Base-by-base conservation (phyloP, 2,888 invertebrate species). In the Meghimatium bilineatum region DNA sequence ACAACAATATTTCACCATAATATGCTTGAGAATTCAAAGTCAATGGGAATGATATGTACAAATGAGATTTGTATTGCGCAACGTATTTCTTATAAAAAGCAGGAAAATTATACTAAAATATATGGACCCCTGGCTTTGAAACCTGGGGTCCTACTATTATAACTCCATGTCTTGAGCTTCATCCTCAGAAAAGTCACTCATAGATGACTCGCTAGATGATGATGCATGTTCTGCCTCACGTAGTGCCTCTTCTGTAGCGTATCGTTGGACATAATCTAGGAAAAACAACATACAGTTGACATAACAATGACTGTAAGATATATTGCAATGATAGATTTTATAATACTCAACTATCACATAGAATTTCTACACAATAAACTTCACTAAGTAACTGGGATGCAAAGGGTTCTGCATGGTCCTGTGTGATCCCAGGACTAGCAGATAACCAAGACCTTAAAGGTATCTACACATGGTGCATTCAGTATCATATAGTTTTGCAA, bases 91-190 rank as follows among this genome's bases (percentile, higher is more conserved):
- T 34, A 36, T 2, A 80, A 82, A 69, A 38, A 12, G 49, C 77
- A 82, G 67, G 77, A 75, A 23, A 38, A 72, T 23, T 74, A 81
- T 56, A 36, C 82, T 77, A 69, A 82, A 29, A 60, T 69, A n/a
- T 56, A 23, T 6, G 26, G 71, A 63, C 71, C 79, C 83, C 78
- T 67, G 52, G 77, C 66, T 38, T n/a, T 71, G 79, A 34, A 76
- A 67, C 71, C 79, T 71, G 32, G 32, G 63, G 60, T 83, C 83
- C 79, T 69, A 71, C 63, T 87, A 97, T 98, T 98, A 99, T 97
- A 99, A 97, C 95, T 99, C 99, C 99, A 99, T 99, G 94, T 98
- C 99, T 94, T 98, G 97, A 79, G 98, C 98, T 95, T 98, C 98
- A 94, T 99, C 98, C 95, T 99, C 99, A 93, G 98, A 98, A 95